These are phyloP conservation scores for Hippocampus kuda DNA, from an alignment of 2,797 vertebrate species.

Conservation along the genomic window DNA sequence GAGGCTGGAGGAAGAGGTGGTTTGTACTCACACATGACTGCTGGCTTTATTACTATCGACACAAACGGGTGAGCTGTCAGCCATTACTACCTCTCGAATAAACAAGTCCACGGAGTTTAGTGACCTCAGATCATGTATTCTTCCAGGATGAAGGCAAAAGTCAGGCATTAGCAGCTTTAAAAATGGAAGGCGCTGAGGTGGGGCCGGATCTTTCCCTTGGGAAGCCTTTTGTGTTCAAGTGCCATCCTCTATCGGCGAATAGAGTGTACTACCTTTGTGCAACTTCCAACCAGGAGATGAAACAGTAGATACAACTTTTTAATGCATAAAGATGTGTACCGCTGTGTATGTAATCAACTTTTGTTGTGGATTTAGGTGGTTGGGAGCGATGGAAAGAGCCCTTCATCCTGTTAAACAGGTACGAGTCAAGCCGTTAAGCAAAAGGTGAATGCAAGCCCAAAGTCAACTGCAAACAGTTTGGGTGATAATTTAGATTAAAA, in stretches of 20 bases:
- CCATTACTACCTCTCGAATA: too few relatives aligned
- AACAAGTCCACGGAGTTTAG: too few relatives aligned
- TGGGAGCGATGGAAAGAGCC: constrained; percentile 80
- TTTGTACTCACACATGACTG: constrained; percentile 83
- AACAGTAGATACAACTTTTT: constrained; percentile 59
- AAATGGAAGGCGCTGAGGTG: constrained; percentile 81
- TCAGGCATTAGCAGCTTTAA: constrained; percentile 67
- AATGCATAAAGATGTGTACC: background rate
- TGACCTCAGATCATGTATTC: background rate
- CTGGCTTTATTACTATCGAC: constrained; percentile 80
- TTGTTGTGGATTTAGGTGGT: constrained; percentile 66
- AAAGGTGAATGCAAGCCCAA: background rate
- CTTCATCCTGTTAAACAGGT: constrained; percentile 79
- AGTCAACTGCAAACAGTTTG: background rate
- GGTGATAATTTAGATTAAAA: too few relatives aligned
- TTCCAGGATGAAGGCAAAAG: constrained; percentile 81
- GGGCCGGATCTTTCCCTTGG: constrained; percentile 72
- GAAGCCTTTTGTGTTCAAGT: constrained; percentile 87
- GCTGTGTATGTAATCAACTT: background rate
- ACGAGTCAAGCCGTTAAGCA: constrained; percentile 19
- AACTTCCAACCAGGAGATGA: constrained; percentile 87
- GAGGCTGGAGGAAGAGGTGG: constrained; percentile 90
- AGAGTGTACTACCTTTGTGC: constrained; percentile 78
- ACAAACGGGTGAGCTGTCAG: constrained; percentile 73
- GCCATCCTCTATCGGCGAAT: constrained; percentile 65